A percentile compares a stretch with the other conserved stretches of the same genome.
These are phyloP conservation scores for Acrocyrtus sp. DNA, from an alignment of 2,888 invertebrate genomes.

Conservation along the genomic window DNA sequence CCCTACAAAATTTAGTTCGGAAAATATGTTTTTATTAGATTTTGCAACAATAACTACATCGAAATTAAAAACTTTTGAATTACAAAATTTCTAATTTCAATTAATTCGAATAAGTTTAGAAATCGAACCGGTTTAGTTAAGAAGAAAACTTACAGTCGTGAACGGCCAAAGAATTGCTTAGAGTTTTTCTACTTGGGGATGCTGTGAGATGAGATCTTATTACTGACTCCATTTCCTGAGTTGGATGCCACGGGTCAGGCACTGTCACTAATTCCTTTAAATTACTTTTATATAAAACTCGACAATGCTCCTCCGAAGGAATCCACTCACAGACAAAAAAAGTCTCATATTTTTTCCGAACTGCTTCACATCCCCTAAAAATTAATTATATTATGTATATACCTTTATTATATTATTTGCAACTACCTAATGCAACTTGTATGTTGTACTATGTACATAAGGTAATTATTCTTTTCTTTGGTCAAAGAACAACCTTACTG, in stretches of 20 bases:
- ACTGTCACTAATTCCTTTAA: slow-evolving; percentile 47
- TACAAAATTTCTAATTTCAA: background rate
- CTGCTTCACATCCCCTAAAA: no score
- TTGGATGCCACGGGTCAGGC: slow-evolving; percentile 59
- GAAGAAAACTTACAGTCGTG: slow-evolving; percentile 55
- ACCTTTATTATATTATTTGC: no score
- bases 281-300: slow-evolving; percentile 57
- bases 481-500: no score
- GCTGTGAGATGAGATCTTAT: slow-evolving; percentile 35
- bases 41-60: background rate
- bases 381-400: no score
- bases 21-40: background rate
- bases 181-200: slow-evolving; percentile 28
- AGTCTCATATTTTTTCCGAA: slow-evolving; percentile 56
- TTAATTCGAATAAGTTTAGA: background rate
- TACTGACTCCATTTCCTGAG: slow-evolving; percentile 49
- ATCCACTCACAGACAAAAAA: slow-evolving; percentile 58
- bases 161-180: slow-evolving; percentile 56
- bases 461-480: no score
- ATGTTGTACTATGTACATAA: no score
- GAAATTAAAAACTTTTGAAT: background rate
- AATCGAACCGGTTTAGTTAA: slow-evolving; percentile 3
- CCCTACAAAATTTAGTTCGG: slow-evolving; percentile 34
- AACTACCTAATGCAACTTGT: no score
- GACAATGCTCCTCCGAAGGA: slow-evolving; percentile 49